Conservation (phyloP, 2,888 invertebrate genomes). For the Eristalis arbustorum region DNA sequence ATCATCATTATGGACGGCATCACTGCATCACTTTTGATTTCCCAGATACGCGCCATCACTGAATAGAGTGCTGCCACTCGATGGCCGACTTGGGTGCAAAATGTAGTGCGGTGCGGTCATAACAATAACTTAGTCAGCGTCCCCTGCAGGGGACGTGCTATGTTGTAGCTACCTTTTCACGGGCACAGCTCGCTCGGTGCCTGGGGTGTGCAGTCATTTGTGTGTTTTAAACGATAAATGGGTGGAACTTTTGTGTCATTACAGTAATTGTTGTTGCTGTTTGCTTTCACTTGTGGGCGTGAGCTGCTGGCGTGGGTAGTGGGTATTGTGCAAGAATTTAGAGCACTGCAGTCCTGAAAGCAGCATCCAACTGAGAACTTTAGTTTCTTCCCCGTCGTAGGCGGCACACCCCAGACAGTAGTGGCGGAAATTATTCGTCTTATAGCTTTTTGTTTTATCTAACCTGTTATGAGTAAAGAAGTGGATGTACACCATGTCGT, state of each 20-base stretch:
- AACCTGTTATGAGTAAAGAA: no score
- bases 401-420: conserved; percentile 1
- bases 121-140: conserved; percentile 26
- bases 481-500: no score
- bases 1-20: conserved; percentile 54
- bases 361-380: background rate
- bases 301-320: background rate
- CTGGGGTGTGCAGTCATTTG: conserved; percentile 1
- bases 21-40: conserved; percentile 36
- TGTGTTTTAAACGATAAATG: conserved; percentile 28
- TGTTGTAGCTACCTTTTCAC: conserved; percentile 3
- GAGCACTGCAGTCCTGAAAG: background rate
- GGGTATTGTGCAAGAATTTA: background rate
- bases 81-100: background rate
- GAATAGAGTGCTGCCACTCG: background rate
- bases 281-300: background rate
- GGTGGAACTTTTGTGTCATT: conserved; percentile 29
- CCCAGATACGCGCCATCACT: conserved; percentile 15
- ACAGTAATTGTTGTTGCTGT: conserved; percentile 35
- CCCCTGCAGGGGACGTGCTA: background rate
- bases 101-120: conserved; percentile 16
- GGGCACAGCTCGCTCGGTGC: background rate
- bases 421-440: background rate
- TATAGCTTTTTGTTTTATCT: background rate
- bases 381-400: background rate